Base-by-base conservation (phyloP, 2,888 invertebrate species). In the Hydriomena furcata region DNA sequence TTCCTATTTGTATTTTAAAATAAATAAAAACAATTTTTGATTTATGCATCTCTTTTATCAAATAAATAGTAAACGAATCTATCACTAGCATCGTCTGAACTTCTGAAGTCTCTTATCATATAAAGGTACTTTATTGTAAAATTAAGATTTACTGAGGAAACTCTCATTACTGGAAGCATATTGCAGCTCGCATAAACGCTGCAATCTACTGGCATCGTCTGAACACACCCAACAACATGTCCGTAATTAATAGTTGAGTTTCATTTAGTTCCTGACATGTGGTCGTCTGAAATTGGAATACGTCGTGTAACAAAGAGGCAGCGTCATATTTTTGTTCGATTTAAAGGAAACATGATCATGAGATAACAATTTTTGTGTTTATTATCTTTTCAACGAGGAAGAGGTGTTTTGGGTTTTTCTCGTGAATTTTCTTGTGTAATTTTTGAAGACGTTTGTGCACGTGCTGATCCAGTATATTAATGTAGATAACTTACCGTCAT, bases 171-270 rank as follows among this genome's bases (percentile, higher is more conserved):
- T n/a, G n/a, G n/a, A n/a, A n/a, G n/a, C n/a, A n/a, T n/a, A n/a
- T n/a, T n/a, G n/a, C n/a, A n/a, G n/a, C n/a, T n/a, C n/a, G n/a
- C n/a, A n/a, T 32, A 32, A 32, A 17, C 4, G 17, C 17, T 32
- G 0, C 20, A 24, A 24, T 24, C 6, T 30, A 71, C 71, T 71
- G 60, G 64, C 21, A 10, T 12, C 47, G 43, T 43, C 25, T 48
- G 28, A 47, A 43, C 30, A 0, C 12, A 11, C 13, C 31, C 38
- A 31, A 30, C 66, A 63, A 67, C 65, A 65, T 61, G 66, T 60
- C 55, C 60, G 62, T 66, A 65, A 68, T 73, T 68, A 70, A 71
- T 73, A 69, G 70, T 70, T 61, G 65, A 55, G 55, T 49, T 58
- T 55, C 48, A 47, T 62, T 62, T 62, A 54, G 59, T 64, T 62